Conservation (phyloP, 1,140 invertebrate species). For the Harpegnathos saltator region DNA sequence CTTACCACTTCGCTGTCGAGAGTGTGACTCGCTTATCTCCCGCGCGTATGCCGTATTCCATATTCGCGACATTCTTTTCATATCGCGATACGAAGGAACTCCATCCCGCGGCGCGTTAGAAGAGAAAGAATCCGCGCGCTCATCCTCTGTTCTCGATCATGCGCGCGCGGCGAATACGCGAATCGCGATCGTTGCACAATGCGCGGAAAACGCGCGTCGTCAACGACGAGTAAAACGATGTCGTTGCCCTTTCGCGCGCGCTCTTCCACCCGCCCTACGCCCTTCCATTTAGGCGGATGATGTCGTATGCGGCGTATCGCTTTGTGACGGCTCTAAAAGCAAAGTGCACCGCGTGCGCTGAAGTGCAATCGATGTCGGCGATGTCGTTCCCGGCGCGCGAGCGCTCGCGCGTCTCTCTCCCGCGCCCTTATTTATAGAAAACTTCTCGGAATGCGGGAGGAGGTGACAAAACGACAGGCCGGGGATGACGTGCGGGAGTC, state of each 20-base stretch:
- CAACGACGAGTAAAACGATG: slow-evolving; percentile 37
- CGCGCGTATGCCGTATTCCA: slow-evolving; percentile 5
- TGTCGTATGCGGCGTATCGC: slow-evolving; percentile 25
- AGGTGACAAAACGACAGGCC: neutral
- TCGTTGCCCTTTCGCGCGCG: slow-evolving; percentile 44
- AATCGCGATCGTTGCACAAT: slow-evolving; percentile 45
- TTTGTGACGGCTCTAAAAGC: slow-evolving; percentile 49
- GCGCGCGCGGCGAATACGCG: neutral
- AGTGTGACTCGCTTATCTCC: slow-evolving; percentile 6
- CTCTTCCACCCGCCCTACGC: neutral
- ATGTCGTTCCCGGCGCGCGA: neutral
- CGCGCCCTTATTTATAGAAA: neutral
- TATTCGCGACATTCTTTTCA: slow-evolving; percentile 27
- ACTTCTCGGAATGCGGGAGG: neutral
- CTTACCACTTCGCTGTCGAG: neutral
- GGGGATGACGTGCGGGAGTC: neutral
- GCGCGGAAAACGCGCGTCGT: slow-evolving; percentile 18
- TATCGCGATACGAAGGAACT: neutral
- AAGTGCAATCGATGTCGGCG: slow-evolving; percentile 39
- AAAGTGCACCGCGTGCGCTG: slow-evolving; percentile 15
- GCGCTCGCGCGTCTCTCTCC: too few species aligned
- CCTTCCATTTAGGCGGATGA: slow-evolving; percentile 41
- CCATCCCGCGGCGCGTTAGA: neutral
- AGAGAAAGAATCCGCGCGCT: slow-evolving; percentile 1
- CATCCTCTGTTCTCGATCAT: neutral